Evolutionary conservation across 2,113 vertebrate species (phyloP).

Genomic region (Pseudonaja textilis): DNA sequence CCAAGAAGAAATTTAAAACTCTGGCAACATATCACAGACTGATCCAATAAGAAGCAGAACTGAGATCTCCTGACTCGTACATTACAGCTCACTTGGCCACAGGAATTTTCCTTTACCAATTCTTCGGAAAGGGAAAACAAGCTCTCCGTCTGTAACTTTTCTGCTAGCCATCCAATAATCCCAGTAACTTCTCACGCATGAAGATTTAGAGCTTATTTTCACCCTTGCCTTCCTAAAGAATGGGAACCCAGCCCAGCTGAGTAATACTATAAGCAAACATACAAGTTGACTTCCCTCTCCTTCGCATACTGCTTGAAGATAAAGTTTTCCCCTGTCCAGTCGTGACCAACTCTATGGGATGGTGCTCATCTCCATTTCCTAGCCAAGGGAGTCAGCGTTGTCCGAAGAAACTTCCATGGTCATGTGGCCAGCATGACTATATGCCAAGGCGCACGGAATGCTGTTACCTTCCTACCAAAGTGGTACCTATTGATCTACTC

Average conservation of each 20-base stretch:
- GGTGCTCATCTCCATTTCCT: background rate
- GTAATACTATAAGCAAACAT: background rate
- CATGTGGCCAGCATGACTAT: background rate
- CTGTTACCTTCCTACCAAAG: background rate
- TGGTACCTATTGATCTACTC: background rate
- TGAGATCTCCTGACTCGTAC: background rate
- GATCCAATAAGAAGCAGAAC: background rate
- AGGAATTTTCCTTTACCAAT: background rate
- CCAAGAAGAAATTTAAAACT: background rate
- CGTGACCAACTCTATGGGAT: background rate
- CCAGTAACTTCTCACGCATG: background rate
- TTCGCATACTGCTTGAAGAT: background rate
- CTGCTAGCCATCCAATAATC: background rate
- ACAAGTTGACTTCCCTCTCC: background rate
- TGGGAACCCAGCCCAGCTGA: background rate
- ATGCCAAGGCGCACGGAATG: rapidly evolving
- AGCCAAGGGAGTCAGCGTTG: background rate
- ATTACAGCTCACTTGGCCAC: background rate
- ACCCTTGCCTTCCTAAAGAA: background rate
- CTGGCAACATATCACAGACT: background rate
- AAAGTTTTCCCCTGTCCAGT: background rate
- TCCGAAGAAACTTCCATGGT: background rate
- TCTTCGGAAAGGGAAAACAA: background rate
- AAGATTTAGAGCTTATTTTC: background rate
- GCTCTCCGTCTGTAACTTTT: background rate